Percentiles rank a stretch among this genome's conserved stretches.
These are phyloP conservation scores for Liodrosophila aerea DNA, from an alignment of 2,888 invertebrate genomes.

Conservation along the genomic window DNA sequence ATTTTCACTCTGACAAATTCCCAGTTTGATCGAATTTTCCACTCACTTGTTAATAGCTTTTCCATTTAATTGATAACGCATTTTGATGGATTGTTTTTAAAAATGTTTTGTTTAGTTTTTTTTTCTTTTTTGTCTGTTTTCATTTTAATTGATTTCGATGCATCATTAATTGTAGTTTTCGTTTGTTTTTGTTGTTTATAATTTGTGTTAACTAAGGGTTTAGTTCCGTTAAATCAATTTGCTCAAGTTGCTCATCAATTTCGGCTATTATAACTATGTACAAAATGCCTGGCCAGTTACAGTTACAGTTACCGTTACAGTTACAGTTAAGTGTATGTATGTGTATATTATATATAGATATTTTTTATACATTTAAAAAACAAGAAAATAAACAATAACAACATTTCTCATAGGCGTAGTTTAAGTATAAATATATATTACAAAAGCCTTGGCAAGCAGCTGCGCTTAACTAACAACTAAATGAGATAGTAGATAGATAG, in stretches of 20 bases:
- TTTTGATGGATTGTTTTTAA: conserved; percentile 50
- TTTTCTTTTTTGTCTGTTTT: conserved; percentile 34
- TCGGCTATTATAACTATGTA: conserved; percentile 67
- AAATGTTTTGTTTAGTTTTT: conserved; percentile 57
- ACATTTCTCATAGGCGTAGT: conserved; percentile 56
- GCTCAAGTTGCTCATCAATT: conserved; percentile 52
- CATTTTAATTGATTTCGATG: conserved; percentile 73
- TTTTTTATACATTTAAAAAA: conserved; percentile 75
- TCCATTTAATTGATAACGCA: conserved; percentile 32
- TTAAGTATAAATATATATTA: conserved; percentile 61
- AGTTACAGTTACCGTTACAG: no score
- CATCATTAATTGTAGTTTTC: conserved; percentile 73
- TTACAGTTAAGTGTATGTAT: conserved; percentile 12
- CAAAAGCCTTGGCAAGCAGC: conserved; percentile 74
- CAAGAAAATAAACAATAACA: conserved; percentile 73
- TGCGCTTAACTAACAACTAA: conserved; percentile 43
- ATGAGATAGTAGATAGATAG: conserved; percentile 1
- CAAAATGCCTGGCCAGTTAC: conserved; percentile 68
- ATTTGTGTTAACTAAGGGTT: conserved; percentile 78
- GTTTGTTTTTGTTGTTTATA: conserved; percentile 71
- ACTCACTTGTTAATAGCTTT: not conserved
- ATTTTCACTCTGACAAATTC: no score
- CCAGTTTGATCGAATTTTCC: not conserved
- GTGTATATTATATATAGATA: conserved; percentile 31
- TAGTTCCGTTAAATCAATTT: conserved; percentile 49